Evolutionary conservation across 2,888 invertebrate species (phyloP), one percentile per base, ranked within the genome.

Genomic region (Pseudanteris insignis): DNA sequence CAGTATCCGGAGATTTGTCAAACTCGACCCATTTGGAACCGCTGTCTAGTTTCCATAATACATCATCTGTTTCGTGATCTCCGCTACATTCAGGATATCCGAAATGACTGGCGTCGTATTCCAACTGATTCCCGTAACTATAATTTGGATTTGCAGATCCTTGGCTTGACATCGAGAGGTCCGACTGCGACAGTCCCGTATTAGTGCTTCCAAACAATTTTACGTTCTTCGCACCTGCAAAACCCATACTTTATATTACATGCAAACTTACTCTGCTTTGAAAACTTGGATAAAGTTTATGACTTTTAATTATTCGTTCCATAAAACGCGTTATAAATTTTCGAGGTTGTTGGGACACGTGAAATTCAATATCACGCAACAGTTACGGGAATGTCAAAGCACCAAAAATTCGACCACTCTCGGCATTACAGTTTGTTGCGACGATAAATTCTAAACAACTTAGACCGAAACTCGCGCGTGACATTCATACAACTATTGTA

Each of bases 181-280:
- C 90, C 2, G 92, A 92, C 72, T 91, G 91, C 2, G 91, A 90
- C 1, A 93, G 83, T 0, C 93, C 93, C 0, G 91, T 91, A 71
- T 87, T 88, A 12, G 86, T 85, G 43, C 85, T 79, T 0, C 85
- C 84, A 41, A 85, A 74, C 2, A 83, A 81, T 77, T 81, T 84
- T 34, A 74, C 68, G 38, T 73, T 74, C 41, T 70, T 71, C 65
- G 75, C 74, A 41, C 69, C 77, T 75, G 69, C 18, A 54, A 55
- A 54, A 43, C 47, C 21, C 1, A 26, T 41, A 26, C n/a, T n/a
- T n/a, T n/a, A n/a, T n/a, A n/a, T n/a, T n/a, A n/a, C n/a, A n/a
- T n/a, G 14, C 9, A n/a, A n/a, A n/a, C n/a, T n/a, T n/a, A n/a
- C n/a, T n/a, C n/a, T n/a, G n/a, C n/a, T n/a, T n/a, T n/a, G n/a